Percentiles rank a stretch among this genome's conserved stretches.
Evolutionary conservation across 2,113 vertebrate species (phyloP).

Genomic region (Gallinago jamesoni): DNA sequence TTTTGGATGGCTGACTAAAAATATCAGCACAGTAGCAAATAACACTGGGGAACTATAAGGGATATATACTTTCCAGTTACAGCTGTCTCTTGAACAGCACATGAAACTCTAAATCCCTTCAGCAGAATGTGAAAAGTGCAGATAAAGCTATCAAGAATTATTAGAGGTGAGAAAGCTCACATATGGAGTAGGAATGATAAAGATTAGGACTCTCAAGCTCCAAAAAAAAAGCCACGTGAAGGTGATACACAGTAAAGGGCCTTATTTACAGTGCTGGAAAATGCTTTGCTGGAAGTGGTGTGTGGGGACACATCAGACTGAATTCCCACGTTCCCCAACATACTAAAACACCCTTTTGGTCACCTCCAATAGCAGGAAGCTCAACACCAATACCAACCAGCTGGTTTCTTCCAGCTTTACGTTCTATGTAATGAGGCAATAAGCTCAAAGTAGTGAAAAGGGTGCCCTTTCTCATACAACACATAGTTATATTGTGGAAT

Average conservation of each 20-base stretch:
- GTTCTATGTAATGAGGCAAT: fast-evolving
- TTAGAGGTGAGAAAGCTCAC: background rate
- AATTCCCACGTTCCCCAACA: fast-evolving
- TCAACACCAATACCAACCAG: background rate
- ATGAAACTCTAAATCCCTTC: background rate
- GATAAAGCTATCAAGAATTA: background rate
- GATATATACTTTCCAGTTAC: background rate
- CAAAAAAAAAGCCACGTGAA: background rate
- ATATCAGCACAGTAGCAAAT: background rate
- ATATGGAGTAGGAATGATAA: background rate
- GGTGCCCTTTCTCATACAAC: background rate
- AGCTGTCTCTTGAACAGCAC: background rate
- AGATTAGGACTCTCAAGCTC: background rate
- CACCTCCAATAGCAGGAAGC: background rate
- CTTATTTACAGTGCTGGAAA: background rate
- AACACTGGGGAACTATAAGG: background rate
- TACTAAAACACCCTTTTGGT: background rate
- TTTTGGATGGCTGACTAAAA: background rate
- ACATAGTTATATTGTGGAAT: background rate
- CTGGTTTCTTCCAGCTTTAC: background rate
- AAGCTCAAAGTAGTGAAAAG: background rate
- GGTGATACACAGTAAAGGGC: background rate
- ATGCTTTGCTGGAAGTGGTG: background rate
- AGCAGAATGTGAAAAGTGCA: background rate
- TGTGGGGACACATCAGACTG: fast-evolving